phyloP scores from a whole-genome alignment of 2,797 vertebrate species.

The Notamacropus eugenii region DNA sequence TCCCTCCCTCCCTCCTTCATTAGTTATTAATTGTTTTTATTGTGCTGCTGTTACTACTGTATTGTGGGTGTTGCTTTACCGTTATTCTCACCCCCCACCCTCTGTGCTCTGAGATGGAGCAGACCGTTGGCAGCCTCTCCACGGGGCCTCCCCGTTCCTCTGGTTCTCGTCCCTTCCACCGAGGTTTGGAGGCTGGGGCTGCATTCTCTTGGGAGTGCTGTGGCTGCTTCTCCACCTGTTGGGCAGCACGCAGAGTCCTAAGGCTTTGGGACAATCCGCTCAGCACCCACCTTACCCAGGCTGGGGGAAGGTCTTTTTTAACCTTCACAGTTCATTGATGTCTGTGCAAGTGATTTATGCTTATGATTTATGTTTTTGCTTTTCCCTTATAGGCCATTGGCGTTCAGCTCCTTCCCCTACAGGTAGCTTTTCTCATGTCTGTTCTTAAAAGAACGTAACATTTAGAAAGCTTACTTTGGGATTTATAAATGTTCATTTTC shows the following conservation, averaged over 20 bases:
- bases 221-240: fast-evolving
- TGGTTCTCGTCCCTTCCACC: fast-evolving
- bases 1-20: not conserved
- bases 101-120: not conserved
- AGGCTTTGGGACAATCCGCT: not conserved
- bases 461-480: not conserved
- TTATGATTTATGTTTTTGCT: not conserved
- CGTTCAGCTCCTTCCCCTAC: not conserved
- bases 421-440: not conserved
- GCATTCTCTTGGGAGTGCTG: fast-evolving
- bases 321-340: not conserved
- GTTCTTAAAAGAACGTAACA: not conserved
- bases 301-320: not conserved
- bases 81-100: too few species aligned
- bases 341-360: not conserved
- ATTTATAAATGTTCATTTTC: not conserved
- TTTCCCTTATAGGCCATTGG: not conserved
- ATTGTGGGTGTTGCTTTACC: too few species aligned
- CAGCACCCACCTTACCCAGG: fast-evolving
- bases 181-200: fast-evolving
- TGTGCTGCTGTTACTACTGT: too few species aligned
- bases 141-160: too few species aligned
- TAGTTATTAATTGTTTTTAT: too few species aligned
- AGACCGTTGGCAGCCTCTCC: not conserved
- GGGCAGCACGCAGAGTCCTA: too few species aligned